Conservation (phyloP, 2,797 vertebrate species). For the Hyperoplus lanceolatus region DNA sequence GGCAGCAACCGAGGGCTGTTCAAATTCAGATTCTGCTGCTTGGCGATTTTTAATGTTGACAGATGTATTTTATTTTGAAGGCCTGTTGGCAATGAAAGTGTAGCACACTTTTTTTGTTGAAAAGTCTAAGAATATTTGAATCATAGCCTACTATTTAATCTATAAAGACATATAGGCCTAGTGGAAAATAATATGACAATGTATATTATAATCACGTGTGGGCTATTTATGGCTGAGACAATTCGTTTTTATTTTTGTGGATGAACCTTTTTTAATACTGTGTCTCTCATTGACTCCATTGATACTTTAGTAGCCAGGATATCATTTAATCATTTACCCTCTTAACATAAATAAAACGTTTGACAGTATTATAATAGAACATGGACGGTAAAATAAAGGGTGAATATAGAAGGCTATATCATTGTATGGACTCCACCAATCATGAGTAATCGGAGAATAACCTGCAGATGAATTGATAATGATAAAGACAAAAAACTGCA, state of each 20-base stretch:
- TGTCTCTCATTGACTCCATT: no score
- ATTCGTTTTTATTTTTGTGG: neutral
- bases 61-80: constrained; percentile 32
- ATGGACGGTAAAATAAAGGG: neutral
- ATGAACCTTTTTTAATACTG: no score
- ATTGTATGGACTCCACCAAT: neutral
- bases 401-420: rapidly evolving
- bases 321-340: no score
- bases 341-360: neutral
- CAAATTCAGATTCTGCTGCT: neutral
- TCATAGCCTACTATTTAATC: neutral
- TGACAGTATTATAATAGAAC: no score
- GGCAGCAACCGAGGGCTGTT: neutral
- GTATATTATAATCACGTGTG: no score
- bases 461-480: neutral
- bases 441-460: neutral
- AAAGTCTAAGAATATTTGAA: neutral
- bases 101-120: neutral
- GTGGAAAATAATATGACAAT: no score
- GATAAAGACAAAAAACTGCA: neutral
- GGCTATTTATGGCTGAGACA: neutral
- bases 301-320: no score
- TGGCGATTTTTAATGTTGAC: neutral
- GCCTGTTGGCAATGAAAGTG: neutral
- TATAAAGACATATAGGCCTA: neutral